Evolutionary conservation across 1,140 invertebrate species (phyloP), one percentile per base, ranked within the genome.

Genomic region (Panagrolaimus sp.): DNA sequence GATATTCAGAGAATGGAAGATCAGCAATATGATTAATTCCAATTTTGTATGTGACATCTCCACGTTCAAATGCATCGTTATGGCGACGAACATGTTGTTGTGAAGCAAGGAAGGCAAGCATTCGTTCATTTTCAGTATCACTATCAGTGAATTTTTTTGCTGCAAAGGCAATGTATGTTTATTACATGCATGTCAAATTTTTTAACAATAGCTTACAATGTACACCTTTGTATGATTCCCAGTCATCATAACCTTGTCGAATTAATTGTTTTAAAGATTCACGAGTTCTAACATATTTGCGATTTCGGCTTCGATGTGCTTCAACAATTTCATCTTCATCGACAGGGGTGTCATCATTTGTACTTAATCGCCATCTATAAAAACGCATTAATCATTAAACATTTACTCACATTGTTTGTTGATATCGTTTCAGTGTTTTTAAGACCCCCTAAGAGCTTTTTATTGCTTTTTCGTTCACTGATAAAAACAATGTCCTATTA

Each of bases 21-120:
- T 82, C 80, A 51, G 80, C 72, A 23, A 82, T 75, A 47, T 81
- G 72, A 53, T 79, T 82, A 48, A 80, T 63, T 43, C 74, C 81
- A 16, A 82, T 63, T 47, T 78, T 64, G 74, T 82, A 82, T 1
- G 63, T 47, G 11, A 65, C 70, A 45, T 73, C 67, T 42, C 80
- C 81, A 46, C 71, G 23, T 11, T 63, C 51, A 57, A 72, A 76
- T 11, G 66, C 70, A n/a, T 77, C 61, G 64, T 83, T 83, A 69
- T 82, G 81, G 9, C 67, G 51, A 31, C 74, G 63, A 53, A 83
- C 73, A 61, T 74, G 66, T 47, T 81, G 78, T 43, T 79, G 46
- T 46, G 73, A 48, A 20, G 43, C 45, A 20, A 81, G 65, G 71
- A 79, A 81, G 27, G 80, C 74, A 42, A 83, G 69, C 80, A 82